Conservation (phyloP, 2,797 vertebrate genomes). For the Leptodactylus fallax region DNA sequence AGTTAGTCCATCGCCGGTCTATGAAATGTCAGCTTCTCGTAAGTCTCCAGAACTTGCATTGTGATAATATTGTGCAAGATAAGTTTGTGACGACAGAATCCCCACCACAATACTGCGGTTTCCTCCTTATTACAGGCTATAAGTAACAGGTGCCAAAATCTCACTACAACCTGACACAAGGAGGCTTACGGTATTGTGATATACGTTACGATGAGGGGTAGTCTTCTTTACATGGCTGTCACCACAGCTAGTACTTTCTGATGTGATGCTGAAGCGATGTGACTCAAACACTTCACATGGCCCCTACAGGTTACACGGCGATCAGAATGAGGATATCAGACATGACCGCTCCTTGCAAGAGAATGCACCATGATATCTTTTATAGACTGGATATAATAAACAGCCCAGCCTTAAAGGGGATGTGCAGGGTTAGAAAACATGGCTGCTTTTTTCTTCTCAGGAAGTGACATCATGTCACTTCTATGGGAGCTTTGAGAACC, state of each 20-base stretch:
- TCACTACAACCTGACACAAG: neutral
- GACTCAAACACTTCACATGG: too few species aligned
- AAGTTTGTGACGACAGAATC: neutral
- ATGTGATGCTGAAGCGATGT: neutral
- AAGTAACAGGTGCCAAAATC: neutral
- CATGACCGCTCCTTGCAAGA: too few species aligned
- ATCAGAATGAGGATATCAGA: too few species aligned
- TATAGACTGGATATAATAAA: too few species aligned
- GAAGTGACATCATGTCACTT: too few species aligned
- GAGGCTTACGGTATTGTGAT: neutral
- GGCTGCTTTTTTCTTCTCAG: too few species aligned
- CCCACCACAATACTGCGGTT: neutral
- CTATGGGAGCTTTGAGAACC: too few species aligned
- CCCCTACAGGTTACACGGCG: too few species aligned
- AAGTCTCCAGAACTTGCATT: neutral
- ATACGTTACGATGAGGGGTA: neutral
- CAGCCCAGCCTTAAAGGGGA: too few species aligned
- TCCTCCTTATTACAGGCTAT: neutral
- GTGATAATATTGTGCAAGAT: neutral
- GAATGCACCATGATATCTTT: too few species aligned
- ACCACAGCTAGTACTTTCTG: neutral
- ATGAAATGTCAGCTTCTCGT: neutral
- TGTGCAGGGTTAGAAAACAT: too few species aligned
- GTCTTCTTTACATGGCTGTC: neutral
- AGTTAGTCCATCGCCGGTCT: neutral